Evolutionary conservation across 2,113 vertebrate species (phyloP), one percentile per base, ranked within the genome.

Genomic region (Phylloscopus trochiloides): DNA sequence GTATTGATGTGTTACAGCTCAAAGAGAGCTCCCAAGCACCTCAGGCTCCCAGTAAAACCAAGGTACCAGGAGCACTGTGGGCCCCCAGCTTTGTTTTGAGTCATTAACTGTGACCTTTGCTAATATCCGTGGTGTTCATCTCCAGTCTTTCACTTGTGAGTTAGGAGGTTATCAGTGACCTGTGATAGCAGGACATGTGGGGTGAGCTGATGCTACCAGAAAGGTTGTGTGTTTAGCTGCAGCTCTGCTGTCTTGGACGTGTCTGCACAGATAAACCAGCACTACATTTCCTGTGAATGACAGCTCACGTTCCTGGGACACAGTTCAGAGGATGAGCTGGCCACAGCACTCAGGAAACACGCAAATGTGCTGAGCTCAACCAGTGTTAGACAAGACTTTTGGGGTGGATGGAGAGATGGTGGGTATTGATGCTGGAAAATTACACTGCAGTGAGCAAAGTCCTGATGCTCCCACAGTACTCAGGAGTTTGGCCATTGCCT

Each of bases 91-190:
- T 71, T 85, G 24, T 55, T 86, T 67, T 1, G 5, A 65, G 87
- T 59, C 65, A 50, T 63, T 88, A 85, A n/a, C 61, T 71, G 31
- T 3, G 4, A 71, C 57, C 77, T 75, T 82, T 78, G 36, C 28
- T 75, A 38, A n/a, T 51, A 81, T 36, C 67, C 31, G 0, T 65
- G 45, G 42, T 52, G 50, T 42, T 94, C 66, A 63, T 81, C 61
- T 78, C 43, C 57, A 12, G 63, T 65, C 63, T 82, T 72, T 85
- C 62, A 79, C 45, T 79, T 79, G 48, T 18, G 85, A 79, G 52
- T 92, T 88, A 45, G 2, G 42, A 61, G 85, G 74, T 95, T 93
- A 87, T 93, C 81, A 55, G 65, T 87, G 78, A 67, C 80, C 57
- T 63, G 73, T 40, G 81, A 67, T 26, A 75, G 57, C 43, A 42